A percentile compares a stretch with the other conserved stretches of the same genome.
phyloP scores from a whole-genome alignment of 2,797 vertebrate species.

The Hypotaenidia okinawae region DNA sequence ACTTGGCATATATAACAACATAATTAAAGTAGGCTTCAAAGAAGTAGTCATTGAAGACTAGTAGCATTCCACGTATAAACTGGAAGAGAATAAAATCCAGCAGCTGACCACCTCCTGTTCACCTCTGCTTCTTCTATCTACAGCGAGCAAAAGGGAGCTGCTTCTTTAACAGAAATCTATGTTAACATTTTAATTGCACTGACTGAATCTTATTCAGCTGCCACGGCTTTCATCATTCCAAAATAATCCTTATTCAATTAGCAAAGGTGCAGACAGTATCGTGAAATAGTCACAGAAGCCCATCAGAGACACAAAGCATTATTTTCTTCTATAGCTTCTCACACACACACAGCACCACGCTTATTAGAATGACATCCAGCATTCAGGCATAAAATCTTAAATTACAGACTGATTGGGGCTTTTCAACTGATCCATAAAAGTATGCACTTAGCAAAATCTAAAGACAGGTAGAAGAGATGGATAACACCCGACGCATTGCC shows the following conservation, averaged over 20 bases:
- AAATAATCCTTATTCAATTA: slow-evolving; percentile 46
- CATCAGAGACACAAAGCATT: not conserved
- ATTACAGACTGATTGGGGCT: slow-evolving; percentile 57
- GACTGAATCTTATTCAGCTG: not conserved
- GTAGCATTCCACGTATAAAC: not conserved
- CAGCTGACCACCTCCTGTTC: not conserved
- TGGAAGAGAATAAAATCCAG: not conserved
- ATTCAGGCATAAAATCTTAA: slow-evolving; percentile 70
- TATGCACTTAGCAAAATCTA: slow-evolving; percentile 67
- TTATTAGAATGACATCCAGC: slow-evolving; percentile 45
- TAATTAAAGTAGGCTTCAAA: not conserved
- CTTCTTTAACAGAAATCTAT: not conserved
- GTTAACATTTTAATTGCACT: slow-evolving; percentile 8
- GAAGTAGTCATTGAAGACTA: not conserved
- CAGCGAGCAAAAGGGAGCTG: not conserved
- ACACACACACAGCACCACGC: not conserved
- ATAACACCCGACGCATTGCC: not conserved
- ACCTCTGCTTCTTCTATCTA: not conserved
- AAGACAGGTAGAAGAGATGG: slow-evolving; percentile 54
- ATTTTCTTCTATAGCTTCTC: slow-evolving; percentile 9
- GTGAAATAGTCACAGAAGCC: not conserved
- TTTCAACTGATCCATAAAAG: slow-evolving; percentile 68
- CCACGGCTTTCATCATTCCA: not conserved
- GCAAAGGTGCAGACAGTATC: not conserved
- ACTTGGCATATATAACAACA: not conserved